Base-by-base conservation (phyloP, 2,113 vertebrate genomes). In the Apus apus region DNA sequence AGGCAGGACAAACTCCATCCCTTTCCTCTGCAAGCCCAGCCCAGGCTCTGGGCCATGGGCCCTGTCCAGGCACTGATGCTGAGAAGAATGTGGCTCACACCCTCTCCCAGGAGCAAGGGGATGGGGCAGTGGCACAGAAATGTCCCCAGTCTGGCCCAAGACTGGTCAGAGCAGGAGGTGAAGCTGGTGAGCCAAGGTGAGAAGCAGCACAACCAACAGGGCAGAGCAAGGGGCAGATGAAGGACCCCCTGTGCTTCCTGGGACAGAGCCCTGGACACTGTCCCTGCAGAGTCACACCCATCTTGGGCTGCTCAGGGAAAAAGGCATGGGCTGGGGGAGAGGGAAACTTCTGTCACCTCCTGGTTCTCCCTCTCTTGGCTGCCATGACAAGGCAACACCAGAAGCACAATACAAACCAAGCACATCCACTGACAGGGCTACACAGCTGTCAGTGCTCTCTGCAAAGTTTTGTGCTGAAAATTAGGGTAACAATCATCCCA, bases 201-300 rank as follows among this genome's bases (percentile, higher is more conserved):
- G 67, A 66, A 73, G 78, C 46, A 1, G 50, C 61, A 38, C 0
- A 0, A n/a, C 19, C 0, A 8, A 40, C 5, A 9, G 71, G n/a
- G 54, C 38, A 60, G n/a, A 38, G 22, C 2, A 2, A 76, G 60
- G 46, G 66, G 64, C 74, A 76, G 75, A 57, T 40, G 36, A 61
- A 67, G 53, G 45, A 43, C 51, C 19, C 9, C 27, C 65, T 1
- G 1, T 14, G 40, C 8, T 46, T 16, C 51, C 51, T 5, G 2
- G 50, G 45, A 77, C 15, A 17, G 45, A 48, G 53, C 17, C 19
- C 54, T 12, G 38, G 40, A 15, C 1, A 13, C 9, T 43, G 40
- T 27, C 32, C 25, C n/a, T 10, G 1, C 54, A n/a, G 45, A 21
- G 43, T 84, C 88, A 57, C 25, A 40, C 50, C 3, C 9, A 3